Conservation (phyloP, 2,888 invertebrate genomes). For the Pegoplata infirma region DNA sequence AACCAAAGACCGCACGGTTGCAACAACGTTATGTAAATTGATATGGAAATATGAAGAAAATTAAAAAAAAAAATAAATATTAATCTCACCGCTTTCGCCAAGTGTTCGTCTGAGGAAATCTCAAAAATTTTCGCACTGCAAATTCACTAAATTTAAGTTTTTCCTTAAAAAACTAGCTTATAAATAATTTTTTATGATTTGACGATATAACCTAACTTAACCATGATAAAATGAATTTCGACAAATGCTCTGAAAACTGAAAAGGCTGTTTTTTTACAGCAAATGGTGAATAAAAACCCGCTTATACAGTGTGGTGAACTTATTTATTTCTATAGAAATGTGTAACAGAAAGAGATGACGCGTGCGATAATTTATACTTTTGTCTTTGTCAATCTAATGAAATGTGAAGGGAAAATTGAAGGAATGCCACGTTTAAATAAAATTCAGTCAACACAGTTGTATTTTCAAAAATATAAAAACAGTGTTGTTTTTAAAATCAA, state of each 20-base stretch:
- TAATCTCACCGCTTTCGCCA: slow-evolving; percentile 77
- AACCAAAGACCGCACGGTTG: slow-evolving; percentile 50
- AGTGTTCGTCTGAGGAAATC: slow-evolving; percentile 76
- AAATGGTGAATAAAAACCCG: slow-evolving; percentile 54
- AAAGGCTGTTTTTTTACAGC: slow-evolving; percentile 54
- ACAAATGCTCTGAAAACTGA: slow-evolving; percentile 64
- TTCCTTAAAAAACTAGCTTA: slow-evolving; percentile 79
- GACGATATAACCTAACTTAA: slow-evolving; percentile 78
- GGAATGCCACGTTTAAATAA: slow-evolving; percentile 54
- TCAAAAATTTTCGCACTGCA: slow-evolving; percentile 77
- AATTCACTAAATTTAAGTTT: slow-evolving; percentile 78
- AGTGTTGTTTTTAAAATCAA: slow-evolving; percentile 16
- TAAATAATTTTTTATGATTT: slow-evolving; percentile 78
- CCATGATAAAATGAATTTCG: slow-evolving; percentile 76
- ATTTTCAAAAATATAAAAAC: not conserved
- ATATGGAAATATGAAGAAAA: slow-evolving; percentile 58
- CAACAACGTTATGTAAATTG: slow-evolving; percentile 63
- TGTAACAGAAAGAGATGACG: slow-evolving; percentile 8
- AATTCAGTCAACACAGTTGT: not conserved
- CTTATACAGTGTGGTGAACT: slow-evolving; percentile 53
- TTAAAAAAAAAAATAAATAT: slow-evolving; percentile 64
- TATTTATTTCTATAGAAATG: not conserved
- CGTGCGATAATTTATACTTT: not conserved
- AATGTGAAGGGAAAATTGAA: slow-evolving; percentile 40
- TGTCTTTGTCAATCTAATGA: slow-evolving; percentile 20